Evolutionary conservation across 2,113 vertebrate species (phyloP).

Genomic region (Terrapene triunguis): DNA sequence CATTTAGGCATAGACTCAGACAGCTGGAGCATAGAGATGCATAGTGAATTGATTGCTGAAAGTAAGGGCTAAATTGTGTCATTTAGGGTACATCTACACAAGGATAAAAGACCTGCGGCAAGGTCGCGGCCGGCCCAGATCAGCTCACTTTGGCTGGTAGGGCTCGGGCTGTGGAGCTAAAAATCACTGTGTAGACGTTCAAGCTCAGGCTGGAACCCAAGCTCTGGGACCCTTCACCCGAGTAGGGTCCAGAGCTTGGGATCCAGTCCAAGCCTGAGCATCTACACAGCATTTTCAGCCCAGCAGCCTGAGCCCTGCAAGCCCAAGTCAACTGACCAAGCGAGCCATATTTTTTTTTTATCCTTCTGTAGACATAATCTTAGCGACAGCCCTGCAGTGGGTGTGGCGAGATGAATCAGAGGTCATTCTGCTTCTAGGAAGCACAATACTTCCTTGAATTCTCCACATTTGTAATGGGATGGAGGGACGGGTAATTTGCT

Average conservation of each 20-base stretch:
- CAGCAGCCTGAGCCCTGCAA: background rate
- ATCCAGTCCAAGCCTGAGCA: background rate
- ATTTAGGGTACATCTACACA: background rate
- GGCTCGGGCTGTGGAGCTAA: background rate
- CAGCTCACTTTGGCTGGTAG: background rate
- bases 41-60: conserved; percentile 13
- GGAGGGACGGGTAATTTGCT: background rate
- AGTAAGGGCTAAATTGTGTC: conserved; percentile 30
- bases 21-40: conserved; percentile 22
- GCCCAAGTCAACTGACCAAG: background rate
- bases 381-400: background rate
- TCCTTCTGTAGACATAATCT: background rate
- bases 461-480: background rate
- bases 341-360: background rate
- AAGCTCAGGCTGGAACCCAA: background rate
- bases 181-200: background rate
- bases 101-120: background rate
- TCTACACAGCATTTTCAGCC: background rate
- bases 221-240: background rate
- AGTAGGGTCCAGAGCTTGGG: background rate
- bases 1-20: conserved; percentile 35
- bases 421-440: background rate
- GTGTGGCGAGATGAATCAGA: background rate
- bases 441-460: background rate
- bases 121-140: background rate